Percentiles rank a stretch among this genome's conserved stretches.
phyloP scores from a whole-genome alignment of 2,797 vertebrate species.

The Tragopan temminckii region DNA sequence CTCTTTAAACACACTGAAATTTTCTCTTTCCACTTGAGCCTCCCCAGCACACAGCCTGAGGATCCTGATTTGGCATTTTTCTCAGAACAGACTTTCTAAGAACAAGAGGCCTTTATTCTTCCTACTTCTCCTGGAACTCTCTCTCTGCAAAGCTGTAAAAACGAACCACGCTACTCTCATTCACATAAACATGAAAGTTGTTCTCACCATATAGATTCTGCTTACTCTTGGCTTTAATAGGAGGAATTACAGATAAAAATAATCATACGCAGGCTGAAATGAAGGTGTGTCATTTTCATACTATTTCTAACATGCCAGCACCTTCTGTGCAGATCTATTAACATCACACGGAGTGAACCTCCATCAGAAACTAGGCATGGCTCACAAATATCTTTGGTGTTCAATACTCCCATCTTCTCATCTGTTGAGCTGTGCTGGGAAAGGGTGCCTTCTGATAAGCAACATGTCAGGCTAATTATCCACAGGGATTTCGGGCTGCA shows the following conservation, averaged over 20 bases:
- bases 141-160: background rate
- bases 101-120: background rate
- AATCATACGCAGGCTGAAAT: background rate
- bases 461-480: conserved; percentile 63
- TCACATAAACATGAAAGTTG: background rate
- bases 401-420: background rate
- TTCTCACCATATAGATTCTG: background rate
- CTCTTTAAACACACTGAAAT: background rate
- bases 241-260: background rate
- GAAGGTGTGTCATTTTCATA: background rate
- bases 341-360: background rate
- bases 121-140: background rate
- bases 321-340: background rate
- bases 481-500: conserved; percentile 43
- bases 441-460: conserved; percentile 55
- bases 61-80: background rate
- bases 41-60: background rate
- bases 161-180: background rate
- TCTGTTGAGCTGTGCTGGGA: conserved; percentile 29
- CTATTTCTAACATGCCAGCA: background rate
- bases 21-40: background rate
- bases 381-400: background rate
- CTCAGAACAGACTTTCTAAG: background rate
- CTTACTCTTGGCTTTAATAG: background rate
- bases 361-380: background rate